Conservation (phyloP, 2,113 vertebrate species). For the Heloderma charlesbogerti region DNA sequence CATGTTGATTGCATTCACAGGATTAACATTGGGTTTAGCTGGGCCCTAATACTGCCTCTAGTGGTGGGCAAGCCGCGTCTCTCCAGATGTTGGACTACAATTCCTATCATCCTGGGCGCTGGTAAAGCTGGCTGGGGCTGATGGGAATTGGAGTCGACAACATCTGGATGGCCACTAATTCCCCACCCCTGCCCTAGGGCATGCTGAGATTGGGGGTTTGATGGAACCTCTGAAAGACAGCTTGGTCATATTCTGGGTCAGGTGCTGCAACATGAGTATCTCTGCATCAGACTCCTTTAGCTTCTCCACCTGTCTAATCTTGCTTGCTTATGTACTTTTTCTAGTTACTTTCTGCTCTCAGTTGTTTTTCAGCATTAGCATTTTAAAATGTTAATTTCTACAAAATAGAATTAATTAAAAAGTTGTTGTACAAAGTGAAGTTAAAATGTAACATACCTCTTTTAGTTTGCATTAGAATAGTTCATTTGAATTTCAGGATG, state of each 20-base stretch:
- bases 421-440: neutral
- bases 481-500: slow-evolving; percentile 18
- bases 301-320: neutral
- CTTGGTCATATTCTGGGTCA: neutral
- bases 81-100: neutral
- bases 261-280: neutral
- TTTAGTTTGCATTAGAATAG: neutral
- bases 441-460: neutral
- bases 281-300: neutral
- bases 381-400: neutral
- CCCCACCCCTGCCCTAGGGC: neutral
- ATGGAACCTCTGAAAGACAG: neutral
- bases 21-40: neutral
- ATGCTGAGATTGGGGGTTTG: neutral
- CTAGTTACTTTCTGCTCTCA: neutral
- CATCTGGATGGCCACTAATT: no score
- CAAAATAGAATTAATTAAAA: neutral
- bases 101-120: neutral
- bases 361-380: neutral
- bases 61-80: neutral
- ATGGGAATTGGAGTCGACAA: neutral
- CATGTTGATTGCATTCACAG: neutral
- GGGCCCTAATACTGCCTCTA: neutral
- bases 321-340: neutral
- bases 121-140: neutral